Evolutionary conservation across 2,888 invertebrate species (phyloP).

Genomic region (Agrilus cyanescens): DNA sequence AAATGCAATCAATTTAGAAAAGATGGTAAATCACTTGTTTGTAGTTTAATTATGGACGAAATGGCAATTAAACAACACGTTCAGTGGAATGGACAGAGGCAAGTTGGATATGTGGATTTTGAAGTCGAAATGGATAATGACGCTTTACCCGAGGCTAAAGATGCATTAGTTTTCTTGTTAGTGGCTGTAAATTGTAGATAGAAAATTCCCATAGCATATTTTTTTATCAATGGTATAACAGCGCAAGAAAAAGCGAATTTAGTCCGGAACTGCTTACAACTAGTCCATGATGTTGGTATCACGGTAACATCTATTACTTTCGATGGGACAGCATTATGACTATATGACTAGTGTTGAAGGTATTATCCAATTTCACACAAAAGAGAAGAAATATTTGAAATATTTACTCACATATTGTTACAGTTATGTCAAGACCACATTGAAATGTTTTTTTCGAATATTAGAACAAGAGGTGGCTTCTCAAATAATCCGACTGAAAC

Average conservation of each 20-base stretch:
- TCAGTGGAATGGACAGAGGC: constrained; percentile 17
- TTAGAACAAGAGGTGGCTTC: constrained; percentile 9
- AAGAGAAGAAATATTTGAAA: constrained; percentile 3
- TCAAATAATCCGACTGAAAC: constrained; percentile 12
- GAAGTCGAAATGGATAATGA: not conserved
- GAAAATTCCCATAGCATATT: no score
- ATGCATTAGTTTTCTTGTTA: constrained; percentile 1
- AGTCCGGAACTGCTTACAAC: constrained; percentile 10
- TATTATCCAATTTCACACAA: constrained; percentile 1
- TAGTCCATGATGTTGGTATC: constrained; percentile 12
- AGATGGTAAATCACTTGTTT: constrained; percentile 11
- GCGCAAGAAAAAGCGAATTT: constrained; percentile 11
- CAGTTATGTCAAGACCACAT: constrained; percentile 15
- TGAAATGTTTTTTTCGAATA: constrained; percentile 11
- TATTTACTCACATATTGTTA: constrained; percentile 14
- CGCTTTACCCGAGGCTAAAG: not conserved
- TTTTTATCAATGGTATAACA: no score
- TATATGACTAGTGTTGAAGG: constrained; percentile 9
- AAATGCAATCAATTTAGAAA: constrained; percentile 5
- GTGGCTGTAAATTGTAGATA: not conserved
- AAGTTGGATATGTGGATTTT: constrained; percentile 16
- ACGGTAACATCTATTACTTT: constrained; percentile 14
- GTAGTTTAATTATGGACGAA: constrained; percentile 22
- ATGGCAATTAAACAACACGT: constrained; percentile 20
- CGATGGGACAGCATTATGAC: constrained; percentile 15